Evolutionary conservation across 2,797 vertebrate genomes (phyloP).

Genomic region (Semaprochilodus insignis): DNA sequence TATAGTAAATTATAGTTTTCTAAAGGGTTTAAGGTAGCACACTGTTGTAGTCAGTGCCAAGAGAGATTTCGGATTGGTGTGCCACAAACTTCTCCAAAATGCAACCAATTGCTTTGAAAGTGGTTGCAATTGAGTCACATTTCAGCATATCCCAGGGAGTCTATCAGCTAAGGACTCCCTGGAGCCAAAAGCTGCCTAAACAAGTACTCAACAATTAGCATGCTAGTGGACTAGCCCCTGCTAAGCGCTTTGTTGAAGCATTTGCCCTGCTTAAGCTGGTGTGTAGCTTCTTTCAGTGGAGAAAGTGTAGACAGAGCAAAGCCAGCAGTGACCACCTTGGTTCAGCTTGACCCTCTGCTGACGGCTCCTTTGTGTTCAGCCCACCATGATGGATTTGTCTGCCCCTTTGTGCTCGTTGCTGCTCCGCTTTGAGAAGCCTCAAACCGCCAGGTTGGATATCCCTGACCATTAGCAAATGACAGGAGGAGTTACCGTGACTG

Average conservation of each 20-base stretch:
- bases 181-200: slow-evolving; percentile 34
- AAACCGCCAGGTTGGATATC: slow-evolving; percentile 73
- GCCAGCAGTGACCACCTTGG: background rate
- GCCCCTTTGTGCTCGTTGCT: slow-evolving; percentile 33
- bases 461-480: slow-evolving; percentile 79
- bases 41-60: no score
- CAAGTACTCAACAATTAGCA: slow-evolving; percentile 41
- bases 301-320: background rate
- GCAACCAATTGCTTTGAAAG: slow-evolving; percentile 17
- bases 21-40: no score
- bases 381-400: slow-evolving; percentile 28
- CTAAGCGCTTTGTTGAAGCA: slow-evolving; percentile 24
- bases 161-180: slow-evolving; percentile 22
- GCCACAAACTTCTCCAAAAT: background rate
- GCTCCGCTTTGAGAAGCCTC: slow-evolving; percentile 29
- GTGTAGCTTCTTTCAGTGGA: background rate
- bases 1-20: no score
- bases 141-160: slow-evolving; percentile 14
- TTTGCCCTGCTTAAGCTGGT: background rate
- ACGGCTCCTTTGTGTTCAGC: slow-evolving; percentile 14
- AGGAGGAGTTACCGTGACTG: slow-evolving; percentile 78
- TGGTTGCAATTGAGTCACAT: slow-evolving; percentile 15
- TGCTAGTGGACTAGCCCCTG: slow-evolving; percentile 10
- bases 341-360: slow-evolving; percentile 1
- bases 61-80: background rate